phyloP scores from a whole-genome alignment of 2,888 invertebrate species.

The Eustalomyia histrio region DNA sequence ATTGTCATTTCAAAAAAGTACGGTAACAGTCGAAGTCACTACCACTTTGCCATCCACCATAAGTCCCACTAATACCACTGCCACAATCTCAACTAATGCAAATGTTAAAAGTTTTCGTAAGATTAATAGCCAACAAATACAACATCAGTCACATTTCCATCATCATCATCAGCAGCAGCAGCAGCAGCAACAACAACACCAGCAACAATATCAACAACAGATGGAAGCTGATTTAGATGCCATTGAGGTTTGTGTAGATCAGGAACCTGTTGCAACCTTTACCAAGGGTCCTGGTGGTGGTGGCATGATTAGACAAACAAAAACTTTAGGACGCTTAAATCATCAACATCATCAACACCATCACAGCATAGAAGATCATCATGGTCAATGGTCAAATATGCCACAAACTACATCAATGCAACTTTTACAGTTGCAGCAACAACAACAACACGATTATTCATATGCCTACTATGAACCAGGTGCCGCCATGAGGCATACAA shows the following conservation, averaged over 20 bases:
- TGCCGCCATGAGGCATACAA: conserved; percentile 82
- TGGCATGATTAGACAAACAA: conserved; percentile 63
- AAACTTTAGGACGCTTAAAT: conserved; percentile 65
- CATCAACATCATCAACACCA: conserved; percentile 54
- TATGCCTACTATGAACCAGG: conserved; percentile 91
- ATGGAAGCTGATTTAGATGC: conserved; percentile 77
- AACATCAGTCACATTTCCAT: conserved; percentile 35
- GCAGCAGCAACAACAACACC: conserved; percentile 62
- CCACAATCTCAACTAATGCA: conserved; percentile 29
- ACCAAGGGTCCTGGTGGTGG: conserved; percentile 21
- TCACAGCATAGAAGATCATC: conserved; percentile 49
- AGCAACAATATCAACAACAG: conserved; percentile 58
- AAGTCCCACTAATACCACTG: conserved; percentile 45
- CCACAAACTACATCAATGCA: conserved; percentile 70
- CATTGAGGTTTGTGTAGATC: conserved; percentile 78
- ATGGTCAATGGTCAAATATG: conserved; percentile 66
- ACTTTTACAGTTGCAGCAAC: conserved; percentile 68
- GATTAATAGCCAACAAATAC: conserved; percentile 45
- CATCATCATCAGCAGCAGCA: conserved; percentile 50
- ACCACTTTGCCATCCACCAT: conserved; percentile 48
- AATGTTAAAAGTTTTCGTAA: conserved; percentile 59
- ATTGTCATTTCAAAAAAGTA: conserved; percentile 42
- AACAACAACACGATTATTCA: conserved; percentile 84
- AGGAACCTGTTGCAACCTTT: conserved; percentile 68
- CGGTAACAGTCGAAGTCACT: conserved; percentile 47